Conservation (phyloP, 2,113 vertebrate species). For the Xiphias gladius region DNA sequence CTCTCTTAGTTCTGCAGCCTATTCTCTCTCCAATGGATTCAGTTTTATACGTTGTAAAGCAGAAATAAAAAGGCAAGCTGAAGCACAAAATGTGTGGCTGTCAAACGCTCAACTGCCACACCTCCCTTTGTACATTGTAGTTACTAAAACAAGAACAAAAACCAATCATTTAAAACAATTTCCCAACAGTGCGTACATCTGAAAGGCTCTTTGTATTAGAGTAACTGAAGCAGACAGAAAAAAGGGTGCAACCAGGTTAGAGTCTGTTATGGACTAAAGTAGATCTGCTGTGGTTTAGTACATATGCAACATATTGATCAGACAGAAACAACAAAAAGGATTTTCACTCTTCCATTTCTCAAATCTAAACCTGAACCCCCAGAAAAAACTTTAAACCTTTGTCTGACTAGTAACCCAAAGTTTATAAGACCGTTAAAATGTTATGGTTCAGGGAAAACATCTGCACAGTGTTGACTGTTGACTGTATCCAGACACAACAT, state of each 20-base stretch:
- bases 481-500: background rate
- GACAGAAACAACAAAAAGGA: background rate
- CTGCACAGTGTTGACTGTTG: background rate
- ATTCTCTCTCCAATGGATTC: background rate
- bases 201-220: slow-evolving; percentile 40
- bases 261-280: slow-evolving; percentile 16
- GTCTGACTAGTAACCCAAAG: background rate
- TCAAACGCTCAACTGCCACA: slow-evolving; percentile 42
- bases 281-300: background rate
- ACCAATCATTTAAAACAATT: slow-evolving; percentile 11
- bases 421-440: background rate
- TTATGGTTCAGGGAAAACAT: background rate
- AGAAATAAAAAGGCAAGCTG: slow-evolving; percentile 35
- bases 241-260: slow-evolving; percentile 12
- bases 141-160: slow-evolving; percentile 34
- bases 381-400: background rate
- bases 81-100: slow-evolving; percentile 31
- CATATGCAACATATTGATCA: background rate
- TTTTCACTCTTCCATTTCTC: background rate
- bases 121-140: slow-evolving; percentile 52
- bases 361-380: background rate
- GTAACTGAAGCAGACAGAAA: slow-evolving; percentile 34
- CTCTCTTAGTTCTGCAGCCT: slow-evolving; percentile 7
- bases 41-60: slow-evolving; percentile 5
- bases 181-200: slow-evolving; percentile 10